These are phyloP conservation scores for Aphelinus certus DNA, from an alignment of 1,140 invertebrate species.

Conservation along the genomic window DNA sequence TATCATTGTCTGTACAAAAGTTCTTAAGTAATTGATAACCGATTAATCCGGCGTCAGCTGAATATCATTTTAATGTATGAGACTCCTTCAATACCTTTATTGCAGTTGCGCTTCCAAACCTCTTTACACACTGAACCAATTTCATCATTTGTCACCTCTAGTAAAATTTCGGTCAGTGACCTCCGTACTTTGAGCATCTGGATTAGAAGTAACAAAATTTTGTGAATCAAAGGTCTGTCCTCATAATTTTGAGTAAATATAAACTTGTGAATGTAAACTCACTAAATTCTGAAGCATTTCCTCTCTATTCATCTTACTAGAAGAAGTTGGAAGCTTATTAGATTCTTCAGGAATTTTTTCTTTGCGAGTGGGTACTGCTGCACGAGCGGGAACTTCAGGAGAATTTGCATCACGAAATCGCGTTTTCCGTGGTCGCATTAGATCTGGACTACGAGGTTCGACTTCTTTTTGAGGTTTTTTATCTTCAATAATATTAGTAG, in stretches of 20 bases:
- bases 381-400: conserved; percentile 43
- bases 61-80: not conserved
- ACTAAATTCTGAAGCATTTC: conserved; percentile 66
- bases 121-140: conserved; percentile 84
- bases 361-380: conserved; percentile 20
- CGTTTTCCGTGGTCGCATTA: conserved; percentile 59
- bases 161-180: conserved; percentile 89
- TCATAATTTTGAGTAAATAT: not conserved
- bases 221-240: not conserved
- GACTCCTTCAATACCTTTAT: conserved; percentile 68
- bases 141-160: conserved; percentile 92
- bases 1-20: too few relatives aligned
- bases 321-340: conserved; percentile 16
- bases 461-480: conserved; percentile 48
- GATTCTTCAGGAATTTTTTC: conserved; percentile 49
- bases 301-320: conserved; percentile 58
- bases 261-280: conserved; percentile 26
- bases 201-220: conserved; percentile 45
- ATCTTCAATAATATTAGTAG: conserved; percentile 48
- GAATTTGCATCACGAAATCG: conserved; percentile 62
- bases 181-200: conserved; percentile 90
- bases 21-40: too few relatives aligned
- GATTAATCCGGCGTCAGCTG: too few relatives aligned
- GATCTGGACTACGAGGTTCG: conserved; percentile 58
- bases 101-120: conserved; percentile 71